Percentiles rank a stretch among this genome's conserved stretches.
phyloP scores from a whole-genome alignment of 2,113 vertebrate species.

The Physeter macrocephalus region DNA sequence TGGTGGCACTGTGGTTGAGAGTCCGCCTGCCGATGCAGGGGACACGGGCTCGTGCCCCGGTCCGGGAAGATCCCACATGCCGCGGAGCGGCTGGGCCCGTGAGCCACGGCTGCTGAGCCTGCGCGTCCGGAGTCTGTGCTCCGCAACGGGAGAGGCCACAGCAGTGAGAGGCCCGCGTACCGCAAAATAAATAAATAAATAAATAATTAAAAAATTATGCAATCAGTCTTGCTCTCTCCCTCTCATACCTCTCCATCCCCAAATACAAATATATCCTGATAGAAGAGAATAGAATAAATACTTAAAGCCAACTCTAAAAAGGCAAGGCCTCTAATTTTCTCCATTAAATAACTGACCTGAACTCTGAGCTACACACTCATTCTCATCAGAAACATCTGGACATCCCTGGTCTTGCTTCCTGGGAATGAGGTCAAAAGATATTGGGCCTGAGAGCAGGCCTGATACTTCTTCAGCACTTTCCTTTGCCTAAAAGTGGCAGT shows the following conservation, averaged over 20 bases:
- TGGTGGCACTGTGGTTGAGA: no score
- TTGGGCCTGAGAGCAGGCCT: neutral
- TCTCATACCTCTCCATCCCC: neutral
- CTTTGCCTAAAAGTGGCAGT: neutral
- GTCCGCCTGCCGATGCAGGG: no score
- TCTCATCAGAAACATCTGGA: neutral
- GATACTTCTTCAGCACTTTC: neutral
- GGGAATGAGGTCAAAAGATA: constrained; percentile 12
- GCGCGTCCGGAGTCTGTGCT: no score
- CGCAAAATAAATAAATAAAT: no score
- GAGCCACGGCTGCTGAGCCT: no score
- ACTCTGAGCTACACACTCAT: neutral
- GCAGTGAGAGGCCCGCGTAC: no score
- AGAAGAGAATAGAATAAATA: neutral
- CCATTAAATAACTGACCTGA: neutral
- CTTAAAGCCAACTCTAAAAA: neutral
- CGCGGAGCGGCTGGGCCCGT: no score
- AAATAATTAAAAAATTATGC: no score
- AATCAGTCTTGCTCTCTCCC: neutral
- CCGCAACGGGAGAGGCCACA: no score
- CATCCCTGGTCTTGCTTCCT: neutral
- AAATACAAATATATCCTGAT: neutral
- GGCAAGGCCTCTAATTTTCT: neutral
- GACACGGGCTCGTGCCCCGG: no score
- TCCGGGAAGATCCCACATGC: no score